These are phyloP conservation scores for Thamnophis elegans DNA, from an alignment of 2,797 vertebrate species.

Conservation along the genomic window DNA sequence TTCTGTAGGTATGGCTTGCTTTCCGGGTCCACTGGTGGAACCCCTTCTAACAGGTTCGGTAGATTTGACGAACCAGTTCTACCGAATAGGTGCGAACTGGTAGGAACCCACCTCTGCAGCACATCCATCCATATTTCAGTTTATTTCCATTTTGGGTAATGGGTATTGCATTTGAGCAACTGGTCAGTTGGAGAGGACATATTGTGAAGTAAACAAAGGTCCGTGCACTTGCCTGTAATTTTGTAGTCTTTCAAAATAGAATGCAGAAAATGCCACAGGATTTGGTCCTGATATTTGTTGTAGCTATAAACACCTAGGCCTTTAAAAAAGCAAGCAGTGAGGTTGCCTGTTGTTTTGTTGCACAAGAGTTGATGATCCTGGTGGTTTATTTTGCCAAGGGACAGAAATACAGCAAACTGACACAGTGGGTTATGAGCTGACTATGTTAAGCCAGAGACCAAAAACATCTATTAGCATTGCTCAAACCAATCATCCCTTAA, in stretches of 20 bases:
- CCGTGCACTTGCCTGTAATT: background rate
- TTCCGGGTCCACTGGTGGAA: too few species aligned
- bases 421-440: constrained; percentile 17
- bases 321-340: background rate
- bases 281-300: background rate
- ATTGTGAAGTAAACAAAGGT: background rate
- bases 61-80: too few species aligned
- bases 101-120: too few species aligned
- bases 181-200: background rate
- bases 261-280: background rate
- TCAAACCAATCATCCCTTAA: background rate
- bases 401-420: constrained; percentile 24
- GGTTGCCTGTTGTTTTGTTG: background rate
- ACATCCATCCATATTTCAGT: background rate
- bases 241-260: background rate
- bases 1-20: too few species aligned
- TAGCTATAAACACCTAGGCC: background rate
- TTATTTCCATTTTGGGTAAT: background rate
- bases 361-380: background rate
- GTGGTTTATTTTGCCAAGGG: constrained; percentile 19
- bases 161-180: background rate
- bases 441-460: background rate
- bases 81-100: too few species aligned
- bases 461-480: constrained; percentile 2
- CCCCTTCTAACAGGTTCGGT: too few species aligned